Conservation (phyloP, 2,113 vertebrate species). For the Macaca mulatta region DNA sequence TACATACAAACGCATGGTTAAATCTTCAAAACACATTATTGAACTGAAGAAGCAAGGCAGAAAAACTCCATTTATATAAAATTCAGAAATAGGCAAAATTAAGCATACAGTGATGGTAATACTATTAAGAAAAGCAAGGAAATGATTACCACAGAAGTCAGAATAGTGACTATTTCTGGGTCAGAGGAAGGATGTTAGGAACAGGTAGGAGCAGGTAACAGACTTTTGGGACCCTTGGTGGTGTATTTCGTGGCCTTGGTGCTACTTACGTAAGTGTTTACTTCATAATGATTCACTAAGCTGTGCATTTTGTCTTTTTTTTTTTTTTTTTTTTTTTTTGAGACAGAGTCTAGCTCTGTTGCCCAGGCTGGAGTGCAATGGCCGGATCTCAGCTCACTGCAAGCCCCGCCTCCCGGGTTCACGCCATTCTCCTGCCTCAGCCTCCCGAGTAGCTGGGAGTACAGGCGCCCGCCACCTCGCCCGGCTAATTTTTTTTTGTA, state of each 20-base stretch:
- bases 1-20: background rate
- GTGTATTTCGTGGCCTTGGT: background rate
- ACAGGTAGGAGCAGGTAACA: background rate
- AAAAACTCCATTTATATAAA: constrained; percentile 37
- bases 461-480: too few species aligned
- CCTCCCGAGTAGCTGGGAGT: too few species aligned
- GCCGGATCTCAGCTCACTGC: too few species aligned
- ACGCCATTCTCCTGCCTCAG: too few species aligned
- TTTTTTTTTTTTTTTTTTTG: too few species aligned
- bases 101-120: background rate
- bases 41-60: background rate
- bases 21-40: background rate
- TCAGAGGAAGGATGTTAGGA: background rate
- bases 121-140: background rate
- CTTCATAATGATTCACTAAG: background rate
- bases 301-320: background rate
- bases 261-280: background rate
- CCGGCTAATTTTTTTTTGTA: too few species aligned
- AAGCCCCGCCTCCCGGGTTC: too few species aligned
- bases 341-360: too few species aligned
- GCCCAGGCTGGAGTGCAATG: too few species aligned
- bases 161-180: background rate
- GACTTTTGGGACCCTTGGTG: background rate
- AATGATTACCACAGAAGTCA: background rate
- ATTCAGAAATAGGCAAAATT: constrained; percentile 18